Percentiles rank a stretch among this genome's conserved stretches.
Evolutionary conservation across 2,888 invertebrate genomes (phyloP).

Genomic region (Thereva nobilitata): DNA sequence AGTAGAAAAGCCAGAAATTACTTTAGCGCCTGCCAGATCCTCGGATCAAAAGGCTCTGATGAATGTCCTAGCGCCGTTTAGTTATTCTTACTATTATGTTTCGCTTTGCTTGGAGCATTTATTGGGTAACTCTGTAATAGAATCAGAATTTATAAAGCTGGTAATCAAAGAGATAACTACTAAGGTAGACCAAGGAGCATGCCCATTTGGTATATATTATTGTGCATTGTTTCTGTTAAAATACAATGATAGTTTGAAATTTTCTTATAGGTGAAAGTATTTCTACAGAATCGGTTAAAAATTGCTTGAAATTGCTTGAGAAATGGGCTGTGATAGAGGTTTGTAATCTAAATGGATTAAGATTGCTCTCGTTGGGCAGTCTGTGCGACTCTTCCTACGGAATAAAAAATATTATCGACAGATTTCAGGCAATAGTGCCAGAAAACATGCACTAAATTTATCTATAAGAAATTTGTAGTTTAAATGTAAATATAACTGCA

Average conservation of each 20-base stretch:
- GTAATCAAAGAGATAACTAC: constrained; percentile 69
- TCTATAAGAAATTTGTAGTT: neutral
- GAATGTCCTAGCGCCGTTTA: constrained; percentile 69
- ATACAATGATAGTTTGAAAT: constrained; percentile 37
- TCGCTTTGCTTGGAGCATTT: constrained; percentile 64
- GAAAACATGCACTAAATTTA: neutral
- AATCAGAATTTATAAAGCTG: constrained; percentile 69
- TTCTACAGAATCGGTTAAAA: constrained; percentile 83
- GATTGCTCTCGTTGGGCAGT: constrained; percentile 58
- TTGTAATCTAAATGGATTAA: constrained; percentile 56
- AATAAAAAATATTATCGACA: constrained; percentile 52
- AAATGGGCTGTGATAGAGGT: constrained; percentile 79
- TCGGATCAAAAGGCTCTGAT: constrained; percentile 63
- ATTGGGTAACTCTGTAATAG: constrained; percentile 63
- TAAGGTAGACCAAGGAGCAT: constrained; percentile 64
- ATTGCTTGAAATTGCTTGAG: constrained; percentile 79
- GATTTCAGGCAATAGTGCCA: constrained; percentile 53
- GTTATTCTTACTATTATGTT: constrained; percentile 75
- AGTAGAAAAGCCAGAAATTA: constrained; percentile 45
- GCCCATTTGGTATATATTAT: constrained; percentile 65
- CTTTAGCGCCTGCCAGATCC: constrained; percentile 50
- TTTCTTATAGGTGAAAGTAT: constrained; percentile 78
- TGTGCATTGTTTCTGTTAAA: constrained; percentile 1
- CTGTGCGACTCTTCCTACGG: constrained; percentile 57
- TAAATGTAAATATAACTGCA: neutral